Evolutionary conservation across 1,140 invertebrate species (phyloP).

Genomic region (Pantala flavescens): DNA sequence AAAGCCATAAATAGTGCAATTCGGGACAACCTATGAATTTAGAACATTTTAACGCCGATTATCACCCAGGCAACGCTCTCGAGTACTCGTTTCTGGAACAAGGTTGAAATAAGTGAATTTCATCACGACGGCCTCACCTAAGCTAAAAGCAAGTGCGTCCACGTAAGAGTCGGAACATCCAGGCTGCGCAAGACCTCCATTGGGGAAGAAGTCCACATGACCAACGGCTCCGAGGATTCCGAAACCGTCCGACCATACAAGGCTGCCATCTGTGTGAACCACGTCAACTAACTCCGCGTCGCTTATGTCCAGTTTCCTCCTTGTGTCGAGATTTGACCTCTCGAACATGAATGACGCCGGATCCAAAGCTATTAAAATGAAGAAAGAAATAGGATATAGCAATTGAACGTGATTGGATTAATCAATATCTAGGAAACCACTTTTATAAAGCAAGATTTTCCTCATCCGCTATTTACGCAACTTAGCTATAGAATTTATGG

Average conservation of each 20-base stretch:
- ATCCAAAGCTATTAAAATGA: conserved; percentile 43
- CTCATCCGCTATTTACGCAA: too few relatives aligned
- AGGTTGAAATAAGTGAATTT: too few relatives aligned
- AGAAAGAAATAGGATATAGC: conserved; percentile 6
- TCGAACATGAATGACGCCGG: conserved; percentile 58
- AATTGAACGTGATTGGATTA: not conserved
- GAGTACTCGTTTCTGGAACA: too few relatives aligned
- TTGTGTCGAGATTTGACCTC: conserved; percentile 31
- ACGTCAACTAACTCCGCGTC: conserved; percentile 42
- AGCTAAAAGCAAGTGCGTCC: conserved; percentile 39
- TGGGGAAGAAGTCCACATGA: conserved; percentile 63
- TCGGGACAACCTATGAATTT: too few relatives aligned
- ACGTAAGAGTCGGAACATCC: conserved; percentile 48
- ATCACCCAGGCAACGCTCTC: too few relatives aligned
- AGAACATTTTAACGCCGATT: too few relatives aligned
- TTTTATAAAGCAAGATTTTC: not conserved
- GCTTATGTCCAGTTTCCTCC: conserved; percentile 32
- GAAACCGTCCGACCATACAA: conserved; percentile 30
- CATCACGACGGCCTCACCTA: conserved; percentile 25
- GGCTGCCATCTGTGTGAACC: conserved; percentile 39
- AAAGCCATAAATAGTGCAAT: too few relatives aligned
- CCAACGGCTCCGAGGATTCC: conserved; percentile 40
- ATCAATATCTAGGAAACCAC: not conserved
- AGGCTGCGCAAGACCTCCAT: conserved; percentile 59
- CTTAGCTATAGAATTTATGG: too few relatives aligned